Percentiles rank a stretch among this genome's conserved stretches.
Conservation (phyloP, 2,797 vertebrate genomes). For the Sitta carolinensis region DNA sequence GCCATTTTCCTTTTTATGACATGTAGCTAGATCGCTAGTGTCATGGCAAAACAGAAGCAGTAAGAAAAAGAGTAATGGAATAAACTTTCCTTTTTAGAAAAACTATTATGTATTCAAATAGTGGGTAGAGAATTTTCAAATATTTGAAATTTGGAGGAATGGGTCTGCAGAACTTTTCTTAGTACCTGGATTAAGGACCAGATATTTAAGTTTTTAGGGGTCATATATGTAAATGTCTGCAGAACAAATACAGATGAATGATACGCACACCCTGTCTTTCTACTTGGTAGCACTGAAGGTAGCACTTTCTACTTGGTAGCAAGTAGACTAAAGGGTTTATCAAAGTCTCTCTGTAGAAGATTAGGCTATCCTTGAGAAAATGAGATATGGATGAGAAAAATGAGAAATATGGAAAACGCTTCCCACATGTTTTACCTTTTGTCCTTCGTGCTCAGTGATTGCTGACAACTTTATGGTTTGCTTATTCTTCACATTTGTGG, state of each 20-base stretch:
- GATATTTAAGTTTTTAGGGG: not conserved
- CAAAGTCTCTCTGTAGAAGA: not conserved
- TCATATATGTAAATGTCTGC: not conserved
- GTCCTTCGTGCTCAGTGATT: not conserved
- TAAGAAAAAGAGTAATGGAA: not conserved
- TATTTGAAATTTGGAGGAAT: not conserved
- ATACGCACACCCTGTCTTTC: accelerated
- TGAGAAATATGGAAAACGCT: not conserved
- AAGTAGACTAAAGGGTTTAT: not conserved
- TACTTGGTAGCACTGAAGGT: not conserved
- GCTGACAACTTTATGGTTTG: not conserved
- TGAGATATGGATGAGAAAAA: not conserved
- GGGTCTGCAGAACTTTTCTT: not conserved
- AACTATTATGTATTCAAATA: not conserved
- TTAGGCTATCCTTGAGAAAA: not conserved
- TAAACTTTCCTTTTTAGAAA: not conserved
- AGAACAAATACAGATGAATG: not conserved
- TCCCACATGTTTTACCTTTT: not conserved
- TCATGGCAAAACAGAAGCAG: not conserved
- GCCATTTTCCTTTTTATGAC: not conserved
- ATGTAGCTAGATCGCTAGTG: not conserved
- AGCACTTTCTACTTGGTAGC: not conserved
- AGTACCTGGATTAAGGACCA: not conserved
- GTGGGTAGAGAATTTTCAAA: not conserved
- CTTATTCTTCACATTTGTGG: not conserved